A percentile compares a stretch with the other conserved stretches of the same genome.
phyloP scores from a whole-genome alignment of 1,140 invertebrate species.

The Trichonephila inaurata region DNA sequence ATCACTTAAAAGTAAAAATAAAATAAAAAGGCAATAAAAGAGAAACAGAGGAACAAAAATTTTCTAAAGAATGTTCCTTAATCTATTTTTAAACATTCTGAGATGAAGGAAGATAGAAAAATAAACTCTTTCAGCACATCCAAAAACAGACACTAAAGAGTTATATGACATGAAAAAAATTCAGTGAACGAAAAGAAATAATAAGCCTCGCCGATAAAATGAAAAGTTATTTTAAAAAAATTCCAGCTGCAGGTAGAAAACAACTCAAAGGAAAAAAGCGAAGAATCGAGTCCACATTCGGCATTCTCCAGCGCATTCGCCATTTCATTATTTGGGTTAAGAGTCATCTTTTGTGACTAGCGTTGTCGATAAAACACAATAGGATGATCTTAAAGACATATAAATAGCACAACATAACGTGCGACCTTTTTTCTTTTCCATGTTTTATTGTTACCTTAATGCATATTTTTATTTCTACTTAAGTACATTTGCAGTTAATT shows the following conservation, averaged over 20 bases:
- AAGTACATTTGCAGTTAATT: not conserved
- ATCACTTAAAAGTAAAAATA: too few relatives aligned
- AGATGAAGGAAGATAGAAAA: too few relatives aligned
- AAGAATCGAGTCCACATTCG: not conserved
- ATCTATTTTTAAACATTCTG: too few relatives aligned
- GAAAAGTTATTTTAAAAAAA: not conserved
- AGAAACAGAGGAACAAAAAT: too few relatives aligned
- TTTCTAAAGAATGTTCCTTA: too few relatives aligned
- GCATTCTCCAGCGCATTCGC: not conserved
- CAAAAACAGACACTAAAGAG: too few relatives aligned
- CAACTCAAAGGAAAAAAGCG: not conserved
- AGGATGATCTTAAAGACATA: not conserved
- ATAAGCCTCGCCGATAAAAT: not conserved
- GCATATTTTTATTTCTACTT: not conserved
- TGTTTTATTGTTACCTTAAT: not conserved
- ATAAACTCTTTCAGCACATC: too few relatives aligned
- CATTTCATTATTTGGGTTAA: not conserved
- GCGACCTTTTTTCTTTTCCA: not conserved
- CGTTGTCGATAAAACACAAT: not conserved
- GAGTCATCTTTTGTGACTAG: not conserved
- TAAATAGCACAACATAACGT: not conserved
- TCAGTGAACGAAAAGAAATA: not conserved
- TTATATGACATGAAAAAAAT: too few relatives aligned
- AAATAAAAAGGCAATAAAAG: too few relatives aligned
- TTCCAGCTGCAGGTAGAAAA: not conserved